Evolutionary conservation across 1,140 invertebrate species (phyloP).

Genomic region (Eurytemora carolleeae): DNA sequence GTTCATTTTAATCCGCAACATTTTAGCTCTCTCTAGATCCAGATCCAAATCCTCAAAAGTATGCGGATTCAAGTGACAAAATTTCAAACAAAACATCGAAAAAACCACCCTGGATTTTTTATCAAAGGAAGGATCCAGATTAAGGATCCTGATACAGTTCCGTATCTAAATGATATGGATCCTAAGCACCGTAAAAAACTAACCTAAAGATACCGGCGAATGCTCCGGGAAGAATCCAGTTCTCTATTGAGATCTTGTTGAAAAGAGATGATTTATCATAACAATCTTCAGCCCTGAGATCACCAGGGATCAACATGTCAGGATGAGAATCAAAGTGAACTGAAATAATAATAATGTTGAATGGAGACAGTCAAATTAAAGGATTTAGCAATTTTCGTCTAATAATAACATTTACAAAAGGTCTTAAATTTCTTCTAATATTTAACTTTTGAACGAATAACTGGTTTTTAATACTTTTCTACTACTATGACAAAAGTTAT

Average conservation of each 20-base stretch:
- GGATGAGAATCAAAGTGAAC: slow-evolving; percentile 81
- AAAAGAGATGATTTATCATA: slow-evolving; percentile 17
- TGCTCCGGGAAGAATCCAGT: slow-evolving; percentile 68
- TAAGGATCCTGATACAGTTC: too few relatives aligned
- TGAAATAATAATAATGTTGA: background rate
- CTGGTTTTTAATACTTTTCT: background rate
- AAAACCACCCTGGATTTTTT: too few relatives aligned
- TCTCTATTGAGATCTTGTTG: slow-evolving; percentile 50
- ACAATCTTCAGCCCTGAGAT: slow-evolving; percentile 17
- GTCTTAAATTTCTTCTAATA: background rate
- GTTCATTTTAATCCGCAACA: too few relatives aligned
- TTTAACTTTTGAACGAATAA: background rate
- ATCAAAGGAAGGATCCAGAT: too few relatives aligned
- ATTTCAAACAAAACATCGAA: too few relatives aligned
- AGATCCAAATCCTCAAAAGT: too few relatives aligned
- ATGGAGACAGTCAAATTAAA: background rate
- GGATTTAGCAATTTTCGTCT: background rate
- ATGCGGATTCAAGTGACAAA: too few relatives aligned
- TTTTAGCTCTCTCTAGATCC: too few relatives aligned
- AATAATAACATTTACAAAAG: background rate
- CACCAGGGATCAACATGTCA: slow-evolving; percentile 51
- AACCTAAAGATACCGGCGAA: slow-evolving; percentile 40
- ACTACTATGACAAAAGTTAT: background rate
- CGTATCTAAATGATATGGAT: too few relatives aligned
- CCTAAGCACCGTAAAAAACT: too few relatives aligned